Evolutionary conservation across 2,797 vertebrate genomes (phyloP), one percentile per base, ranked within the genome.

Genomic region (Macrochelys suwanniensis): DNA sequence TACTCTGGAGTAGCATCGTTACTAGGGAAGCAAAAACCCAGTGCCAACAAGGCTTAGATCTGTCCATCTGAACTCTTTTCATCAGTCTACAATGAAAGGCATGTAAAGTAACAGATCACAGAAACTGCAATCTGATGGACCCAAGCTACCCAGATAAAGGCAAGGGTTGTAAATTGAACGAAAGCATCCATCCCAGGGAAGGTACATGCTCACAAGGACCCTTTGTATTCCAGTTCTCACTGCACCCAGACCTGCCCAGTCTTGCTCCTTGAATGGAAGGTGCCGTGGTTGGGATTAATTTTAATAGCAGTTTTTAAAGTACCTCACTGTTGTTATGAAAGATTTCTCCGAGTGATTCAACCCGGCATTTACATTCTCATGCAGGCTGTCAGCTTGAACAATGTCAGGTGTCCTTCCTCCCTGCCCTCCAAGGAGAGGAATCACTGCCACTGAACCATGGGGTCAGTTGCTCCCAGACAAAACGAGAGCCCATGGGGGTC

Each of bases 201-300:
- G 0, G 4, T 5, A 0, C 74, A n/a, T 57, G 11, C 87, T 49
- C 0, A 42, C 2, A 42, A 0, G 47, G 87, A 82, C 33, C 79
- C 13, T 88, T 33, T 0, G 0, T 1, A 28, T 37, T 0, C 0
- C 6, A 0, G 1, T 25, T 17, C 77, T 79, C n/a, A 6, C 11
- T 2, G 7, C 0, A 33, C 12, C 42, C 59, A 1, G 45, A 80
- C 68, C 90, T 82, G 85, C 7, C 59, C 78, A 0, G 0, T 89
- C 90, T 89, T 49, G 90, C 76, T 84, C 6, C 0, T 77, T 15
- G 0, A 1, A 0, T 76, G 3, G 0, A 59, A 93, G 78, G 78
- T 88, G 78, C 53, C 0, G 0, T 57, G 17, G 91, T 78, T 84
- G 4, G 1, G 19, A 33, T 6, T 28, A 23, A 3, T 0, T 50